Conservation (phyloP, 2,888 invertebrate genomes). For the Drosophila seclusa region DNA sequence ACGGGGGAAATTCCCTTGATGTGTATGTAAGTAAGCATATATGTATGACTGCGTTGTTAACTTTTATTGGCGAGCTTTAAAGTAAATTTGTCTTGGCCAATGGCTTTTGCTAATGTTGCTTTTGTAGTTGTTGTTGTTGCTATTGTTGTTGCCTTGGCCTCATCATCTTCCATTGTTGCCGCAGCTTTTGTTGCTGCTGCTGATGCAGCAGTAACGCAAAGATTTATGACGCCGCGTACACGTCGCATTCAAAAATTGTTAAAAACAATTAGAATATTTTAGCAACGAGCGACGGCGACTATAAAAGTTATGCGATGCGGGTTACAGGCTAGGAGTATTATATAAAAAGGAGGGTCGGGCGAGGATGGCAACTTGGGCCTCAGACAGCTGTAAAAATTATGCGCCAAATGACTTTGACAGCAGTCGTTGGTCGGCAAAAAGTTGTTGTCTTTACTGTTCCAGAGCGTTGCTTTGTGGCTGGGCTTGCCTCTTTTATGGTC, state of each 20-base stretch:
- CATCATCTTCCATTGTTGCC: conserved; percentile 58
- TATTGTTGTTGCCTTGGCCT: conserved; percentile 53
- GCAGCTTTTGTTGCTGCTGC: conserved; percentile 34
- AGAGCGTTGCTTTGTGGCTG: conserved; percentile 15
- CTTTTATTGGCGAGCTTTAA: conserved; percentile 80
- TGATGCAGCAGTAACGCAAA: conserved; percentile 63
- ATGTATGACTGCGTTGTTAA: conserved; percentile 69
- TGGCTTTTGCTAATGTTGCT: conserved; percentile 34
- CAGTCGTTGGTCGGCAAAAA: conserved; percentile 57
- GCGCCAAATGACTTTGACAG: conserved; percentile 79
- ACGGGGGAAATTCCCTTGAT: conserved; percentile 44
- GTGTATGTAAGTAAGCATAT: conserved; percentile 60
- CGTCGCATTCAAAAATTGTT: conserved; percentile 77
- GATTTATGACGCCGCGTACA: conserved; percentile 75
- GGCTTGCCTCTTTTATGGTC: conserved; percentile 63
- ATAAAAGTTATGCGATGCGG: conserved; percentile 75
- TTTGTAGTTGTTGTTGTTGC: conserved; percentile 13
- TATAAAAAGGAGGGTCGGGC: neutral
- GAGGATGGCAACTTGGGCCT: conserved; percentile 22
- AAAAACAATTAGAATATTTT: conserved; percentile 80
- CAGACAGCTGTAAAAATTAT: conserved; percentile 74
- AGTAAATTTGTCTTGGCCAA: conserved; percentile 76
- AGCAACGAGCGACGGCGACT: conserved; percentile 72
- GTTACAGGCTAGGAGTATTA: conserved; percentile 32
- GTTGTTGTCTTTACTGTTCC: conserved; percentile 32